Evolutionary conservation across 2,888 invertebrate species (phyloP), one percentile per base, ranked within the genome.

Genomic region (Mythimna albipuncta): DNA sequence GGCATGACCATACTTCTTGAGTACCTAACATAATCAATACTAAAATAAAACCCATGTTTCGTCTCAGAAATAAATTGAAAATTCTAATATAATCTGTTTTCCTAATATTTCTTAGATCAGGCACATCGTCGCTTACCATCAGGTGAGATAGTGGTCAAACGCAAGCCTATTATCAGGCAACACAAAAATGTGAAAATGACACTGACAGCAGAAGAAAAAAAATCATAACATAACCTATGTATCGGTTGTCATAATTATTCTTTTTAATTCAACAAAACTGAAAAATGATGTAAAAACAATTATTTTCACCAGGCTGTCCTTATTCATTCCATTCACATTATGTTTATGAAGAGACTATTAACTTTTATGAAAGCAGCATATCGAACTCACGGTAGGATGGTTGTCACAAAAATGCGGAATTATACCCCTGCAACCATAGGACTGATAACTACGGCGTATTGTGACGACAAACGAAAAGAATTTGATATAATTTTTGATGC

Each of bases 291-390:
- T 76, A 75, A 64, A 69, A 65, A 41, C 58, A 62, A 35, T 63
- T 38, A 10, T 41, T 72, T 65, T 2, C 32, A 26, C 52, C 67
- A 50, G 62, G 41, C 44, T 69, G 67, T 68, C 64, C 52, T 70
- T 68, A 44, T 59, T 68, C 75, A 82, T 70, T 70, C 70, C 71
- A 77, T 73, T 73, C 26, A 75, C 69, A 88, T 63, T 72, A 94
- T 96, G 95, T 94, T 94, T 75, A 89, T 91, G 82, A 89, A 84
- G 68, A 90, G 89, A 79, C 66, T 95, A 21, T 88, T 92, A 65
- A 85, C 85, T 76, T 83, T 93, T 71, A 65, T 95, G 47, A 91
- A 84, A 83, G 85, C 85, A 35, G 84, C 87, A 52, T 90, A 81
- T 75, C 87, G 83, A 75, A 72, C 86, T 44, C 89, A 91, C 65